A percentile compares a stretch with the other conserved stretches of the same genome.
Conservation (phyloP, 2,888 invertebrate species). For the Choristoneura rosaceana region DNA sequence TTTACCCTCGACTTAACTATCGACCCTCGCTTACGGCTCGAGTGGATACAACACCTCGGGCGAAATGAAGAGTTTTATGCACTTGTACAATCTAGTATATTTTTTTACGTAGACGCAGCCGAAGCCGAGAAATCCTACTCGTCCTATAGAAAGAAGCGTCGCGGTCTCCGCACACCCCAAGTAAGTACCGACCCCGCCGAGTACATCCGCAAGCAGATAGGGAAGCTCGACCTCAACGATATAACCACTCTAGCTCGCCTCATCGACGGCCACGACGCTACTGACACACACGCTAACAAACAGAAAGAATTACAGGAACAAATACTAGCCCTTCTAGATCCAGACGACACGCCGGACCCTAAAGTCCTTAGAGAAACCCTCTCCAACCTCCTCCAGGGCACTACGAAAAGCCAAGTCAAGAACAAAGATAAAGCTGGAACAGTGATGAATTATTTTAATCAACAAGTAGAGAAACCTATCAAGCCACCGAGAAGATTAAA, state of each 20-base stretch:
- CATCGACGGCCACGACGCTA: slow-evolving; percentile 70
- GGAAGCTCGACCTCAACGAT: slow-evolving; percentile 73
- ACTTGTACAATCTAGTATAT: background rate
- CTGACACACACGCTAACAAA: slow-evolving; percentile 54
- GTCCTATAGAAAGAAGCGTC: slow-evolving; percentile 74
- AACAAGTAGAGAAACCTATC: slow-evolving; percentile 44
- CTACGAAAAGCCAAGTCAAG: slow-evolving; percentile 54
- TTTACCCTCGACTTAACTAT: too few species aligned
- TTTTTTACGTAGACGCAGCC: slow-evolving; percentile 61
- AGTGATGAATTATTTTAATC: slow-evolving; percentile 24
- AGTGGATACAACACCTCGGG: too few species aligned
- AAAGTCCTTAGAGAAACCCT: slow-evolving; percentile 63
- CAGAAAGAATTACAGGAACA: slow-evolving; percentile 73
- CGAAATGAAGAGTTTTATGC: too few species aligned
- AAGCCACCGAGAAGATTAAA: slow-evolving; percentile 66
- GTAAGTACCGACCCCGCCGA: slow-evolving; percentile 79
- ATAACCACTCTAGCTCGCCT: slow-evolving; percentile 73
- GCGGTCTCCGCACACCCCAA: slow-evolving; percentile 67
- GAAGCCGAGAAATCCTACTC: slow-evolving; percentile 75
- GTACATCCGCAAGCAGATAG: slow-evolving; percentile 73
- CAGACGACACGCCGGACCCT: slow-evolving; percentile 72
- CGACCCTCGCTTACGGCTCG: too few species aligned
- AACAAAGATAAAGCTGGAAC: slow-evolving; percentile 38
- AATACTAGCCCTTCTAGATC: slow-evolving; percentile 71
- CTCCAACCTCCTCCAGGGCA: slow-evolving; percentile 66